Percentiles rank a stretch among this genome's conserved stretches.
Evolutionary conservation across 2,888 invertebrate species (phyloP).

Genomic region (Cryptus viduatorius): DNA sequence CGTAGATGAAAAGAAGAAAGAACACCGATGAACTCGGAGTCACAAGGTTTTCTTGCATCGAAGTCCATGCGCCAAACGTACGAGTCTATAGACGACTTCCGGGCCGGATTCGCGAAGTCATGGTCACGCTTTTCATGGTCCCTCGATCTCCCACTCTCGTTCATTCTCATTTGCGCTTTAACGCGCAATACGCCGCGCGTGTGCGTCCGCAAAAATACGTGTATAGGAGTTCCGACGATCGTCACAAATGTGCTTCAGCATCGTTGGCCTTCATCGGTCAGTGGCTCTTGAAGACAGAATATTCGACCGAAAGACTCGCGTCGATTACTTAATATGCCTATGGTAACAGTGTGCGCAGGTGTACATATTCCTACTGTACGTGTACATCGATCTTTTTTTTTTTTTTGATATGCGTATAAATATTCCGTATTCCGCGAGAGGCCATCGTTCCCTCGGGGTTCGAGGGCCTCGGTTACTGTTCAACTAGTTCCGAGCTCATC

Average conservation of each 20-base stretch:
- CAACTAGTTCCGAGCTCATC: constrained; percentile 11
- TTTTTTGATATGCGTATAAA: constrained; percentile 10
- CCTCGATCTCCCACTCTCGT: constrained; percentile 38
- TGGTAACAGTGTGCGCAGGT: constrained; percentile 25
- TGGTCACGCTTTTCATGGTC: constrained; percentile 54
- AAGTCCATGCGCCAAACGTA: constrained; percentile 41
- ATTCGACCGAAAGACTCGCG: constrained; percentile 40
- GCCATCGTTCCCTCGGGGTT: constrained; percentile 60
- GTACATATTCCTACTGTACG: neutral
- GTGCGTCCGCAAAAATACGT: constrained; percentile 14
- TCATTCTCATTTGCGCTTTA: constrained; percentile 29
- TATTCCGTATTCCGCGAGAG: constrained; percentile 30
- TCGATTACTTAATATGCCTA: constrained; percentile 67
- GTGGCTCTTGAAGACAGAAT: constrained; percentile 71
- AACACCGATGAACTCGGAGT: constrained; percentile 37
- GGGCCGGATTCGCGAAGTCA: constrained; percentile 54
- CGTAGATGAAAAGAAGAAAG: constrained; percentile 5
- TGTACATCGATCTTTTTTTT: neutral
- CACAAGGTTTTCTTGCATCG: constrained; percentile 45
- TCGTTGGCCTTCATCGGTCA: constrained; percentile 81
- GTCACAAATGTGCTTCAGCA: constrained; percentile 50
- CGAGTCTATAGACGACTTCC: constrained; percentile 54
- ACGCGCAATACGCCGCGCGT: constrained; percentile 27
- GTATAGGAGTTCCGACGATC: neutral
- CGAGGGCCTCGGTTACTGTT: constrained; percentile 54